Conservation (phyloP, 2,797 vertebrate species). For the Tenualosa thibaudeaui region DNA sequence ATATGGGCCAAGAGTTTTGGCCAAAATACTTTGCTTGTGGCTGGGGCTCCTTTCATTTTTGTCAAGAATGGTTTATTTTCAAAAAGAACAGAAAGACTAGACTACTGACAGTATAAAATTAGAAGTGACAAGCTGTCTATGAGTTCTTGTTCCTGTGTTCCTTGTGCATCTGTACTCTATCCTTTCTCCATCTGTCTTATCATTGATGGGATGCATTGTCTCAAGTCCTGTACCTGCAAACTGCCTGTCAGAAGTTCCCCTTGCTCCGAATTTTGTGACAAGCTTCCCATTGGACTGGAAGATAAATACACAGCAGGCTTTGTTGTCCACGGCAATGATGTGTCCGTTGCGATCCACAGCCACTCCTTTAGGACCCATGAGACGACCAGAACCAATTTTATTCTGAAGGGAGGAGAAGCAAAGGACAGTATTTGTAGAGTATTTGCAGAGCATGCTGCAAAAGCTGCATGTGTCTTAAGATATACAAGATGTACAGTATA, state of each 20-base stretch:
- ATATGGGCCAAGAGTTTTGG: background rate
- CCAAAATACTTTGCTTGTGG: background rate
- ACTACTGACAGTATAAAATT: background rate
- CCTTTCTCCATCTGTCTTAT: background rate
- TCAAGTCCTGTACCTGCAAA: slow-evolving; percentile 79
- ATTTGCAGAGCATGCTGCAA: background rate
- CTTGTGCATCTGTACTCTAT: no score
- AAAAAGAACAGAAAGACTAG: background rate
- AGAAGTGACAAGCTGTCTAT: background rate
- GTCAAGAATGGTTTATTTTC: background rate
- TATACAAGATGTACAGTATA: background rate
- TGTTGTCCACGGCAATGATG: slow-evolving; percentile 96
- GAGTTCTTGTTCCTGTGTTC: background rate
- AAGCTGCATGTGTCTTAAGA: background rate
- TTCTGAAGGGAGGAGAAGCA: slow-evolving; percentile 72
- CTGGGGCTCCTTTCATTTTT: background rate
- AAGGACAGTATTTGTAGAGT: background rate
- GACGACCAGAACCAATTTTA: slow-evolving; percentile 89
- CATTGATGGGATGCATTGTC: background rate
- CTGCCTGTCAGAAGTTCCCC: slow-evolving; percentile 88
- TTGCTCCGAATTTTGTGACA: slow-evolving; percentile 90
- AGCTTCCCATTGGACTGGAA: slow-evolving; percentile 96
- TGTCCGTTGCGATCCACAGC: slow-evolving; percentile 95
- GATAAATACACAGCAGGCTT: slow-evolving; percentile 96
- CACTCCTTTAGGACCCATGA: slow-evolving; percentile 95